A percentile compares a stretch with the other conserved stretches of the same genome.
Evolutionary conservation across 2,797 vertebrate species (phyloP).

Genomic region (Enteromius radiatus): DNA sequence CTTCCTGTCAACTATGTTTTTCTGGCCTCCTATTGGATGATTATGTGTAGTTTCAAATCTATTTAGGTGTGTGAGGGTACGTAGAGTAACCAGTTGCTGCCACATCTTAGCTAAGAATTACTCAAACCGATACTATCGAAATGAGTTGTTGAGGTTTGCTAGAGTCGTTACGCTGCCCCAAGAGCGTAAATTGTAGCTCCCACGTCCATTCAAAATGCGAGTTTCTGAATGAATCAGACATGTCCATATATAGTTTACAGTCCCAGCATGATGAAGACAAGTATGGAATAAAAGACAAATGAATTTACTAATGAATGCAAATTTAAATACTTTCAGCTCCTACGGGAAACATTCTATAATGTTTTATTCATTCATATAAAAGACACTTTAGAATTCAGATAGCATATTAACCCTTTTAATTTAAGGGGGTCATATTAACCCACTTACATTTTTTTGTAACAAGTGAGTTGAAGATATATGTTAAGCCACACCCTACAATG

Average conservation of each 20-base stretch:
- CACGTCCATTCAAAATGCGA: constrained; percentile 55
- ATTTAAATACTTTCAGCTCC: neutral
- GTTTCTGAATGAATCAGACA: constrained; percentile 52
- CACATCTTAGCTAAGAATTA: constrained; percentile 44
- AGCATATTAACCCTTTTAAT: too few species aligned
- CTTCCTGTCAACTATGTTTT: constrained; percentile 31
- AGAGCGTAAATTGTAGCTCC: constrained; percentile 19
- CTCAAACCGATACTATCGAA: constrained; percentile 60
- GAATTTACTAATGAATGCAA: neutral
- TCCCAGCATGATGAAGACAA: neutral
- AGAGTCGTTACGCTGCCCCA: neutral
- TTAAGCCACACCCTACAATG: neutral
- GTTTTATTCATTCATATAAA: neutral
- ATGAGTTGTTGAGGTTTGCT: constrained; percentile 49
- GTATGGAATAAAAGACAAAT: neutral
- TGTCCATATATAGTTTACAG: constrained; percentile 30
- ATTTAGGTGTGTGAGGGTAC: neutral
- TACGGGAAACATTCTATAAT: neutral
- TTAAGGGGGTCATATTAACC: too few species aligned
- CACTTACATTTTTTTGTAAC: too few species aligned
- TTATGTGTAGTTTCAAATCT: constrained; percentile 60
- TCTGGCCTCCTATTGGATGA: constrained; percentile 51
- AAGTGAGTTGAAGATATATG: neutral
- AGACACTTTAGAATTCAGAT: neutral
- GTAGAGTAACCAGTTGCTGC: constrained; percentile 18